These are phyloP conservation scores for Colostygia pectinataria DNA, from an alignment of 2,888 invertebrate species.

Conservation along the genomic window DNA sequence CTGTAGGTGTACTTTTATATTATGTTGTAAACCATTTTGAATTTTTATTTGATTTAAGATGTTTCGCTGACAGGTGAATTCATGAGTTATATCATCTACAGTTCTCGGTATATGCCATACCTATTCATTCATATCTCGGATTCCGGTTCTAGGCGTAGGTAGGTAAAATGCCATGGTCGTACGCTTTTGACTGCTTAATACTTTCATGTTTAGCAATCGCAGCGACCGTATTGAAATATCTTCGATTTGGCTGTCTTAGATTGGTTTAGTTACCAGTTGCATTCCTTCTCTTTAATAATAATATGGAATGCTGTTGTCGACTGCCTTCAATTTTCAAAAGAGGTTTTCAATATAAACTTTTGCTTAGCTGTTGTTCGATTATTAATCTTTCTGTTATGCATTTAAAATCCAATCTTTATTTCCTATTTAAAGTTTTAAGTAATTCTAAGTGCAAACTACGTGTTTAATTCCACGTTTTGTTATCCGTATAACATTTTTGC, in stretches of 20 bases:
- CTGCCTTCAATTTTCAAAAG: not conserved
- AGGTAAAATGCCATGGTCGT: constrained; percentile 53
- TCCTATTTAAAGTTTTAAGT: too few relatives aligned
- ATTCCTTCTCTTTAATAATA: constrained; percentile 3
- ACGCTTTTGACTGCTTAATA: constrained; percentile 33
- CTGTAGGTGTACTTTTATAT: too few relatives aligned
- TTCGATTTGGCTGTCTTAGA: constrained; percentile 5
- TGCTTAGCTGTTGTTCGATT: not conserved
- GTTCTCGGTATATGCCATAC: constrained; percentile 42
- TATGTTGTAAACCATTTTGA: constrained; percentile 1
- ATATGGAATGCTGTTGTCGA: constrained; percentile 5
- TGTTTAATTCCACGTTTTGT: not conserved
- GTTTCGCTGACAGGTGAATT: constrained; percentile 26
- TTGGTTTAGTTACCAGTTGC: constrained; percentile 6
- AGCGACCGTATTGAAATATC: constrained; percentile 15
- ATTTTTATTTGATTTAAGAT: constrained; percentile 8
- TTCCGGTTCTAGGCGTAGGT: constrained; percentile 47
- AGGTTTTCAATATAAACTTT: not conserved
- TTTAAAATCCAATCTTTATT: constrained; percentile 6
- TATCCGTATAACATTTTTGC: too few relatives aligned
- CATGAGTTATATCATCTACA: constrained; percentile 39
- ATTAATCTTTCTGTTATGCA: not conserved
- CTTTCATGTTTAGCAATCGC: constrained; percentile 33
- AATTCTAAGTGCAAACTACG: too few relatives aligned
- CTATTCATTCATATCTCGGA: constrained; percentile 47